phyloP scores from a whole-genome alignment of 1,140 invertebrate genomes.

The Rhagoletis zephyria region DNA sequence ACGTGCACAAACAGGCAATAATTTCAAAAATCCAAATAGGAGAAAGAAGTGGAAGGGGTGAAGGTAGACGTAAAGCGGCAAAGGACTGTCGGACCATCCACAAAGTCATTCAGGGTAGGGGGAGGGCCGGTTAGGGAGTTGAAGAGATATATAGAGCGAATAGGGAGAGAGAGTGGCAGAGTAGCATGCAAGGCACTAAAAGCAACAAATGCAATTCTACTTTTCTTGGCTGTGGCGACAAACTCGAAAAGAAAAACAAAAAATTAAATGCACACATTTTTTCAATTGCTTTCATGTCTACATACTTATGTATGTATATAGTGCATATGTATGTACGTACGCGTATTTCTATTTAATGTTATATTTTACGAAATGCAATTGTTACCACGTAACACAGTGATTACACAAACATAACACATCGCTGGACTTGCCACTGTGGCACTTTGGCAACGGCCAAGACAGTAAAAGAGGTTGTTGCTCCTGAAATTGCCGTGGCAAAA shows the following conservation, averaged over 20 bases:
- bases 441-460: neutral
- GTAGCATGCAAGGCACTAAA: no score
- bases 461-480: constrained; percentile 44
- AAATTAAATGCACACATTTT: neutral
- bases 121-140: no score
- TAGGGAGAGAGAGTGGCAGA: no score
- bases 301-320: neutral
- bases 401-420: neutral
- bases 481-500: constrained; percentile 22
- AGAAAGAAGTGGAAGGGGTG: no score
- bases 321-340: neutral
- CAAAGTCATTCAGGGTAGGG: no score
- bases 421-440: constrained; percentile 6
- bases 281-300: neutral
- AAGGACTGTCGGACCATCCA: no score
- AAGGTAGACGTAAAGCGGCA: no score
- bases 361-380: neutral
- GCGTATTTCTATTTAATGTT: neutral
- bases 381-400: neutral
- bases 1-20: neutral
- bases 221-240: neutral
- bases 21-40: neutral
- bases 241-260: neutral
- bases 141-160: no score
- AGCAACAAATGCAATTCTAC: no score